Evolutionary conservation across 2,888 invertebrate genomes (phyloP).

Genomic region (Protodeltote pygarga): DNA sequence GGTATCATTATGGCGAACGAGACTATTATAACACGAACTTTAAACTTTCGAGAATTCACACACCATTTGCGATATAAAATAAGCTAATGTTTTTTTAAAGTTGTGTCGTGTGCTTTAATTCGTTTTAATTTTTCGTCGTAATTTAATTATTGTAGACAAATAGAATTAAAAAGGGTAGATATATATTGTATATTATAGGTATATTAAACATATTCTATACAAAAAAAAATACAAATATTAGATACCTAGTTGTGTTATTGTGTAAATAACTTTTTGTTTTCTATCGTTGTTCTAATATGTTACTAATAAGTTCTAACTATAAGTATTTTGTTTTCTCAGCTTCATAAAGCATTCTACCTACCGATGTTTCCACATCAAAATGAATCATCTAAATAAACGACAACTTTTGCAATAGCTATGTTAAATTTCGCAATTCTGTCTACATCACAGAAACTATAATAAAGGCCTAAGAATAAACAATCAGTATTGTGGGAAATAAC

Average conservation of each 20-base stretch:
- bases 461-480: constrained; percentile 37
- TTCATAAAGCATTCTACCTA: too few relatives aligned
- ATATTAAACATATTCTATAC: too few relatives aligned
- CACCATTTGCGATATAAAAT: constrained; percentile 27
- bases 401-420: constrained; percentile 3
- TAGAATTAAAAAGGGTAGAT: too few relatives aligned
- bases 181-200: too few relatives aligned
- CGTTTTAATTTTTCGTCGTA: too few relatives aligned
- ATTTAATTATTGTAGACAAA: too few relatives aligned
- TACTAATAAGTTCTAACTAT: too few relatives aligned
- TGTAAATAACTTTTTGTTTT: neutral
- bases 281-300: neutral
- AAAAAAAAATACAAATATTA: too few relatives aligned
- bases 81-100: neutral
- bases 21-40: constrained; percentile 26
- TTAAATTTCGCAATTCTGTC: constrained; percentile 31
- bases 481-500: constrained; percentile 36
- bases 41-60: constrained; percentile 38
- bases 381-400: constrained; percentile 12
- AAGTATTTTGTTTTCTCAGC: too few relatives aligned
- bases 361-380: constrained; percentile 21
- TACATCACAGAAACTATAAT: constrained; percentile 20
- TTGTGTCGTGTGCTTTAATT: too few relatives aligned
- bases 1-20: constrained; percentile 34
- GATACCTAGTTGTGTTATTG: neutral